Percentiles rank a stretch among this genome's conserved stretches.
Conservation (phyloP, 2,113 vertebrate species). For the Guaruba guarouba region DNA sequence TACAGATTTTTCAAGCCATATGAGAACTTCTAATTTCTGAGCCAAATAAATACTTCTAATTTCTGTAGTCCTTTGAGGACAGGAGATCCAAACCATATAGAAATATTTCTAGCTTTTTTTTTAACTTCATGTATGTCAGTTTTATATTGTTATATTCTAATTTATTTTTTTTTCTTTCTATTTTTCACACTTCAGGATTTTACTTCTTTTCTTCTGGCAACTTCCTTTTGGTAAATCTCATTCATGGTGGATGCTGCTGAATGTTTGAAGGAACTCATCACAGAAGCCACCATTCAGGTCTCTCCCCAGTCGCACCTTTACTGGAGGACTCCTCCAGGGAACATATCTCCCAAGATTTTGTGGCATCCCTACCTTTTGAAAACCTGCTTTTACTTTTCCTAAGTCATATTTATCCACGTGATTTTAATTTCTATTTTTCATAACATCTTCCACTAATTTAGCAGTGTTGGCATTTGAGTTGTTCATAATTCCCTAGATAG, state of each 20-base stretch:
- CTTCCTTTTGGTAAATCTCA: not conserved
- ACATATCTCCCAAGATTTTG: not conserved
- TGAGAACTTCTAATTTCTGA: not conserved
- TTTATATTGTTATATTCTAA: not conserved
- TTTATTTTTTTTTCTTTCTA: not conserved
- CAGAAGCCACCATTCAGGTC: not conserved
- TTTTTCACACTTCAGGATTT: not conserved
- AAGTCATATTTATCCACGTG: not conserved
- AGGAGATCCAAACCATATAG: not conserved
- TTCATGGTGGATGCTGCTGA: not conserved
- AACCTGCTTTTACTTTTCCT: not conserved
- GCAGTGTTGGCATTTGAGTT: not conserved
- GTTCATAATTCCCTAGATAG: not conserved
- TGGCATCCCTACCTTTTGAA: not conserved
- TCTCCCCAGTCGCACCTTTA: fast-evolving
- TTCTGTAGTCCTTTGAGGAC: not conserved
- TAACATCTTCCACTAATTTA: not conserved
- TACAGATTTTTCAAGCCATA: not conserved
- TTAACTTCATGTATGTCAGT: not conserved
- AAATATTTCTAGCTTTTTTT: not conserved
- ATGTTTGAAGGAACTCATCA: not conserved
- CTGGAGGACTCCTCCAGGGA: fast-evolving
- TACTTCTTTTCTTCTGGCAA: not conserved
- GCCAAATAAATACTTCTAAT: not conserved
- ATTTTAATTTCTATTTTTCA: not conserved